Base-by-base conservation (phyloP, 1,140 invertebrate genomes). In the Ericerus pela region DNA sequence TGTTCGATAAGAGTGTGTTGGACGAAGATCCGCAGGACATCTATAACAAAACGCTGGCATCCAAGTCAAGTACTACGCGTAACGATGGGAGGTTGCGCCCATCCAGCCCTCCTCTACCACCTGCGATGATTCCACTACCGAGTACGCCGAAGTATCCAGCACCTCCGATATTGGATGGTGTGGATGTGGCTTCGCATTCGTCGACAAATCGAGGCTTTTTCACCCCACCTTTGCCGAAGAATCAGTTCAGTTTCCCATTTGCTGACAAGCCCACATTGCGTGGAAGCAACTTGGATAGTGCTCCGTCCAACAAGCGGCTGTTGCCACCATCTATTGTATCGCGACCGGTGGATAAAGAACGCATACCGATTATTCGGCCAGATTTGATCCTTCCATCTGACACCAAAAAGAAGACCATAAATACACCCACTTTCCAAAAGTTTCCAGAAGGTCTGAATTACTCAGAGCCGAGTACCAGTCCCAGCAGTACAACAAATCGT, bases 181-280 rank as follows among this genome's bases (percentile, higher is more conserved):
- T n/a, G n/a, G n/a, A n/a, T n/a, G n/a, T n/a, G n/a, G n/a, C n/a
- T n/a, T n/a, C n/a, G n/a, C n/a, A n/a, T n/a, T n/a, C n/a, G n/a
- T n/a, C n/a, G n/a, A n/a, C 84, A 2, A 80, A 79, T 18, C 68
- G 84, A 56, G 75, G 80, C 1, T 79, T 84, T 59, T 84, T 87
- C 67, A 87, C 84, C 0, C 84, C 85, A 0, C 83, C 84, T 0
- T 63, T 86, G 52, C 83, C 84, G 6, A 81, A 81, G 1, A 82
- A 84, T 65, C 58, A 62, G 1, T 84, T 82, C 63, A 84, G 86
- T 69, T n/a, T n/a, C n/a, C 84, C 84, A 0, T 88, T 87, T 64
- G 82, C 82, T 2, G 82, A 88, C 63, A 87, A 86, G 66, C 84
- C 84, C 28, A 88, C 84, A 6, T 67, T 88, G 33, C 73, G 84